Evolutionary conservation across 2,797 vertebrate species (phyloP).

Genomic region (Lemur catta): DNA sequence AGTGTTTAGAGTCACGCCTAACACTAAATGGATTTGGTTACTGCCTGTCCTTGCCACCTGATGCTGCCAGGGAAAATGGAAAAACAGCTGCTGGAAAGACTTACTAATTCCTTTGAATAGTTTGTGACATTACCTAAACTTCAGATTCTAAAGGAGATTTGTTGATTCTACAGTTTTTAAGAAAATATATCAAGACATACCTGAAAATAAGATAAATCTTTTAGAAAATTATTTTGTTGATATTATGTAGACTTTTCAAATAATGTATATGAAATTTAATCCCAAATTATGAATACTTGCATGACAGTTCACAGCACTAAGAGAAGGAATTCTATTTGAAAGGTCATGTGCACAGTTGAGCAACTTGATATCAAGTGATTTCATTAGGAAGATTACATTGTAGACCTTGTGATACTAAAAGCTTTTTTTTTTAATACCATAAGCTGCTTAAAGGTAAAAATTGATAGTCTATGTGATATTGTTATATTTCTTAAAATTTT

Average conservation of each 20-base stretch:
- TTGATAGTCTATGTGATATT: neutral
- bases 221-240: slow-evolving; percentile 29
- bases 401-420: slow-evolving; percentile 49
- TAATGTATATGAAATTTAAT: slow-evolving; percentile 56
- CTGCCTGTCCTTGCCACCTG: slow-evolving; percentile 55
- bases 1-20: slow-evolving; percentile 30
- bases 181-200: neutral
- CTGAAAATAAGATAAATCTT: neutral
- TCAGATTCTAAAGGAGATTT: slow-evolving; percentile 28
- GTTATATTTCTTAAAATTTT: slow-evolving; percentile 34
- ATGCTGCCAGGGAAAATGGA: slow-evolving; percentile 47
- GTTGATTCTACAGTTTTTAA: neutral
- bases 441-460: slow-evolving; percentile 37
- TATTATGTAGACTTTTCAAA: neutral
- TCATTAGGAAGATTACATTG: slow-evolving; percentile 38
- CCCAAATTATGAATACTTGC: slow-evolving; percentile 12
- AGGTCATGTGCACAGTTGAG: slow-evolving; percentile 66
- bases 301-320: slow-evolving; percentile 33
- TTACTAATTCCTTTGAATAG: slow-evolving; percentile 57
- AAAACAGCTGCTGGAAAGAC: slow-evolving; percentile 73
- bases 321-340: slow-evolving; percentile 51
- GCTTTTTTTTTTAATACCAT: neutral
- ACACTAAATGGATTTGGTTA: slow-evolving; percentile 54
- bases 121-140: slow-evolving; percentile 56
- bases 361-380: slow-evolving; percentile 56